phyloP scores from a whole-genome alignment of 2,113 vertebrate species.

The Chinchilla lanigera region DNA sequence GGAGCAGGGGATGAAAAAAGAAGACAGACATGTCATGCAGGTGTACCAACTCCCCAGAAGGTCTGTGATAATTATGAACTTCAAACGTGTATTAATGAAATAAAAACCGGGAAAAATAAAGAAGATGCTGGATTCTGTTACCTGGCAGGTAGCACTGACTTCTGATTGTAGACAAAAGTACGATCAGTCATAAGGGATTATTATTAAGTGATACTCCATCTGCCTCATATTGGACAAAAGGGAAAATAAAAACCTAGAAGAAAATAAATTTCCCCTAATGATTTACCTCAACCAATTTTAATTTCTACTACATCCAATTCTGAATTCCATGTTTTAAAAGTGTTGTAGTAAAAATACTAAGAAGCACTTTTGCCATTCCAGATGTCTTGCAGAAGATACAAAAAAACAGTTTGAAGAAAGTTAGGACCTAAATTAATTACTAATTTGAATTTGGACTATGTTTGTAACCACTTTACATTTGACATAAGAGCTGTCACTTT shows the following conservation, averaged over 20 bases:
- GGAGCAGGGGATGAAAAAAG: not conserved
- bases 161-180: not conserved
- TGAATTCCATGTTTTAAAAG: not conserved
- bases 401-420: not conserved
- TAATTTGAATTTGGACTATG: not conserved
- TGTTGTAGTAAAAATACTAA: not conserved
- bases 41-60: not conserved
- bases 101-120: not conserved
- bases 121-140: not conserved
- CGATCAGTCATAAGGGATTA: not conserved
- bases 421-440: not conserved
- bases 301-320: not conserved
- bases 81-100: too few species aligned
- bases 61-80: not conserved
- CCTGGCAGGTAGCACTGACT: too few species aligned
- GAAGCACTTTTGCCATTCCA: not conserved
- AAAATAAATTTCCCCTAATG: not conserved
- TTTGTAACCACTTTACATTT: not conserved
- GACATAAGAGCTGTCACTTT: not conserved
- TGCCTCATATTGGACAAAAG: not conserved
- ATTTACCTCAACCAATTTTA: not conserved
- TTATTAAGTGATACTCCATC: not conserved
- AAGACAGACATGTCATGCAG: accelerated
- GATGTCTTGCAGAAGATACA: not conserved
- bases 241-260: not conserved